These are phyloP conservation scores for Accipiter cooperii DNA, from an alignment of 2,113 vertebrate genomes.

Conservation along the genomic window DNA sequence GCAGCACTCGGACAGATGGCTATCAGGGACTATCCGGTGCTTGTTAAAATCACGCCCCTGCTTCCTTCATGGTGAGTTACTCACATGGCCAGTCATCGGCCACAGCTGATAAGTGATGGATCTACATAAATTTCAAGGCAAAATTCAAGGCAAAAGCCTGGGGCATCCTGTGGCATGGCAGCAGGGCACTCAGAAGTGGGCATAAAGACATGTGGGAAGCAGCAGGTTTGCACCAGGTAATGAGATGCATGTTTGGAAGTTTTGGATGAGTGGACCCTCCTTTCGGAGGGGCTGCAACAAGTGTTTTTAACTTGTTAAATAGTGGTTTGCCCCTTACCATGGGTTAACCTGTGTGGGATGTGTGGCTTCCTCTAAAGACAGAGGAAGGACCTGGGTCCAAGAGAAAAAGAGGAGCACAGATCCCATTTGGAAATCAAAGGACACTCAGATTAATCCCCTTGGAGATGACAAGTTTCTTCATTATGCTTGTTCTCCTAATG, in stretches of 20 bases:
- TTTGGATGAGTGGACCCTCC: not conserved
- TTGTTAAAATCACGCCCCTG: not conserved
- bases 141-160: not conserved
- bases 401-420: not conserved
- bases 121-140: not conserved
- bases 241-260: not conserved
- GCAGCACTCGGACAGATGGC: not conserved
- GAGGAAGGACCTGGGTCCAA: not conserved
- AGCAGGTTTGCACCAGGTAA: not conserved
- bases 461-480: not conserved
- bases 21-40: rapidly evolving
- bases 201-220: not conserved
- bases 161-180: not conserved
- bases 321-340: not conserved
- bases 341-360: not conserved
- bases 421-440: not conserved
- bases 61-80: not conserved
- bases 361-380: not conserved
- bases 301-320: not conserved
- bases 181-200: not conserved
- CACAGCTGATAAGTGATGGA: not conserved
- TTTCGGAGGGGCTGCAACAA: not conserved
- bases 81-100: not conserved
- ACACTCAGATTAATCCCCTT: not conserved
- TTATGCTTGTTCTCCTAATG: not conserved